Base-by-base conservation (phyloP, 2,113 vertebrate species). In the Spilogale gracilis region DNA sequence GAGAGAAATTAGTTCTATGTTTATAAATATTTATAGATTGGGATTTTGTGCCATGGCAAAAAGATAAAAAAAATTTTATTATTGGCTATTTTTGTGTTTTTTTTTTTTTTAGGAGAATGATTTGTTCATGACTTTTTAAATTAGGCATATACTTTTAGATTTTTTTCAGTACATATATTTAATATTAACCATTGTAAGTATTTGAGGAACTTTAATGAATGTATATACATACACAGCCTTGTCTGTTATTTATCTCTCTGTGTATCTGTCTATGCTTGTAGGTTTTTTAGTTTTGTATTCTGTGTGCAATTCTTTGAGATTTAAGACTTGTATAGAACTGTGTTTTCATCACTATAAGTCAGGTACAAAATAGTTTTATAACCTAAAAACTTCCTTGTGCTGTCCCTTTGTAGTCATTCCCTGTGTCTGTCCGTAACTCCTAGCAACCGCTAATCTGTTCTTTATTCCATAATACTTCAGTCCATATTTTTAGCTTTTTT, bases 121-220 rank as follows among this genome's bases (percentile, higher is more conserved):
- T 82, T 93, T 92, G 4, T 43, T 87, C 2, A 50, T 73, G 18
- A 60, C 58, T 92, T 93, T 93, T 58, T 56, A 76, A 60, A 69
- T 17, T 81, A 50, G 90, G 3, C 32, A 12, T 3, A 50, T 45
- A 56, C 3, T 32, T 91, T 87, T 74, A 82, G 38, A 87, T 48
- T 27, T 52, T 52, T 32, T 74, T 30, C 48, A 43, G 38, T 45
- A n/a, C 9, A 38, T 27, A 20, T 54, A 13, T 67, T 81, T 73
- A n/a, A 56, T 50, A 76, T 93, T 88, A 38, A 13, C 6, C 10
- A 30, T 61, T 92, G 38, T 56, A 58, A 82, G 78, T 43, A 0
- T 54, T 74, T 73, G n/a, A 84, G 65, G 61, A 54, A 38, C 96
- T 96, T 91, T 93, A 20, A 71, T 21, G 76, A 81, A 32, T 32